Evolutionary conservation across 2,113 vertebrate species (phyloP).

Genomic region (Xenus cinereus): DNA sequence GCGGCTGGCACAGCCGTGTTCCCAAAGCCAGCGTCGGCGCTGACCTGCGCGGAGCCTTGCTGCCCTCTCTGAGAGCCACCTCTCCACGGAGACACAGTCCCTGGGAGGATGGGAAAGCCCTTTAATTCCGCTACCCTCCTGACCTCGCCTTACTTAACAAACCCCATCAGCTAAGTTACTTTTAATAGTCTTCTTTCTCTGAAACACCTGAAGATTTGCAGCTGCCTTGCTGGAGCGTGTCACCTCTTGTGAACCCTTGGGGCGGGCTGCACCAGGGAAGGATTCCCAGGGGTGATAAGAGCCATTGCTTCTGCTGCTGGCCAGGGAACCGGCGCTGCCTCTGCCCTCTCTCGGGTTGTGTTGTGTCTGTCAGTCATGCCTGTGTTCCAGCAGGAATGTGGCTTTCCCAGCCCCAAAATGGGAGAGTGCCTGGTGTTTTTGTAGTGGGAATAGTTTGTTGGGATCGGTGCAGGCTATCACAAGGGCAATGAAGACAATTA

Average conservation of each 20-base stretch:
- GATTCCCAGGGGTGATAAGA: neutral
- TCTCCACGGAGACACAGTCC: accelerated
- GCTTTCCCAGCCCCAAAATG: neutral
- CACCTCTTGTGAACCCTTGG: neutral
- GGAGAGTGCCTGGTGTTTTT: neutral
- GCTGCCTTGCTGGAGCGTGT: neutral
- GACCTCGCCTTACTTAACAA: neutral
- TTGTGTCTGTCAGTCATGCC: neutral
- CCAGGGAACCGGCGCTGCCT: neutral
- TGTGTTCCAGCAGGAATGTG: neutral
- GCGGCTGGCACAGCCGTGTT: accelerated
- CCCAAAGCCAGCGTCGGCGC: neutral
- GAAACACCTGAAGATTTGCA: neutral
- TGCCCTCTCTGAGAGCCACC: neutral
- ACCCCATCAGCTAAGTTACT: neutral
- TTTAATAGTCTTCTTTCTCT: neutral
- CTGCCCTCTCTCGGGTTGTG: neutral
- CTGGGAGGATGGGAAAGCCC: neutral
- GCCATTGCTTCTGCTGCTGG: neutral
- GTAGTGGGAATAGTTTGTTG: neutral
- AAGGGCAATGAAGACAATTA: neutral
- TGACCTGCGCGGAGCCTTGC: accelerated
- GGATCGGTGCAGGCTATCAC: neutral
- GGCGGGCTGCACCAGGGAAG: neutral
- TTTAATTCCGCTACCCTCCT: neutral